These are phyloP conservation scores for Carettochelys insculpta DNA, from an alignment of 2,113 vertebrate species.

Conservation along the genomic window DNA sequence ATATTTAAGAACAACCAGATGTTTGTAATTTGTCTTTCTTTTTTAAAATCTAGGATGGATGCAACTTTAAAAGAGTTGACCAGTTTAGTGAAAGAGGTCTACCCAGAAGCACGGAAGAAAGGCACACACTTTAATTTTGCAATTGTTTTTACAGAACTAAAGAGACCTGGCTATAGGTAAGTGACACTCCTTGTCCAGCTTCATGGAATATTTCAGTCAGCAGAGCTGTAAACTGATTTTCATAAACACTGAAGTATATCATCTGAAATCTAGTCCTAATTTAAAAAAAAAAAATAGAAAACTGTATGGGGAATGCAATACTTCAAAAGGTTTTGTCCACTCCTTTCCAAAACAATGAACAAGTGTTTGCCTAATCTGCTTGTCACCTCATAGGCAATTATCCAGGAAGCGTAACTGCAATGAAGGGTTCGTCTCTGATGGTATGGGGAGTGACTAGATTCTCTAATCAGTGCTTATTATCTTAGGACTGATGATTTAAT, in stretches of 20 bases:
- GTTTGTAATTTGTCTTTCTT: background rate
- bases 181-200: background rate
- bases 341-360: background rate
- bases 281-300: too few relatives aligned
- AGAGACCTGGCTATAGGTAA: conserved; percentile 93
- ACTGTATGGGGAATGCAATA: accelerated
- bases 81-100: conserved; percentile 96
- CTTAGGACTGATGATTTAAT: background rate
- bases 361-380: background rate
- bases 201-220: background rate
- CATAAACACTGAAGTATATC: background rate
- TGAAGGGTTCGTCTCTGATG: background rate
- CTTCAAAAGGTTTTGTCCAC: accelerated
- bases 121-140: conserved; percentile 97
- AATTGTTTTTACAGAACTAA: conserved; percentile 94
- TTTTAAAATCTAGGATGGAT: conserved; percentile 88
- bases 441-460: accelerated
- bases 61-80: conserved; percentile 97
- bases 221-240: background rate
- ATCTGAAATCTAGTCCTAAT: background rate
- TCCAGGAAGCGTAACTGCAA: accelerated
- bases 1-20: background rate
- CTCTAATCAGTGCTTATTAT: background rate
- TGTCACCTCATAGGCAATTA: background rate
- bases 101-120: conserved; percentile 96